phyloP scores from a whole-genome alignment of 1,140 invertebrate genomes.

The Bacillus rossius region DNA sequence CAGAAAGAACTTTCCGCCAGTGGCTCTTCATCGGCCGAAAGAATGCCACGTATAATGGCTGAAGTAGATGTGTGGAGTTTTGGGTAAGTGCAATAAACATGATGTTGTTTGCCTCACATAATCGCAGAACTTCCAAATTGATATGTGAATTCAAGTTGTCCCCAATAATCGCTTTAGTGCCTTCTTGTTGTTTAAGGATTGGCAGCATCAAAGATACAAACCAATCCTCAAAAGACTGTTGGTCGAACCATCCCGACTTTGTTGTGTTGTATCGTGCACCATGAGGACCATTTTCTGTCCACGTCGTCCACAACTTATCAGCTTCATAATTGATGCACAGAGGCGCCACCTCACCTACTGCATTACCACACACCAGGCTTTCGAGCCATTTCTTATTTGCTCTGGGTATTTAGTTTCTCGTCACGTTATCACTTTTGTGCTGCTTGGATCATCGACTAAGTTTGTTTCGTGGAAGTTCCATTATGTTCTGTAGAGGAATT shows the following conservation, averaged over 20 bases:
- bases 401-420: slow-evolving; percentile 27
- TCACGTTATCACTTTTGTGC: slow-evolving; percentile 18
- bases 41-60: slow-evolving; percentile 34
- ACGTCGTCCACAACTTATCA: slow-evolving; percentile 19
- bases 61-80: slow-evolving; percentile 35
- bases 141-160: too few relatives aligned
- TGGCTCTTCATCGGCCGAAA: slow-evolving; percentile 32
- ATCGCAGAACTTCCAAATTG: neutral
- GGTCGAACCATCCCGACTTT: slow-evolving; percentile 29
- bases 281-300: slow-evolving; percentile 23
- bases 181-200: slow-evolving; percentile 4
- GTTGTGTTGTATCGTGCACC: slow-evolving; percentile 22
- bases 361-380: slow-evolving; percentile 25
- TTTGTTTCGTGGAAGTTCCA: slow-evolving; percentile 45
- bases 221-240: slow-evolving; percentile 24
- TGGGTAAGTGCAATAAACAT: slow-evolving; percentile 33
- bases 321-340: slow-evolving; percentile 28
- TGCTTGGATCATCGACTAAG: slow-evolving; percentile 25
- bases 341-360: slow-evolving; percentile 18
- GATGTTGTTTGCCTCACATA: slow-evolving; percentile 31
- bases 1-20: slow-evolving; percentile 23
- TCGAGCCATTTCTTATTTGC: slow-evolving; percentile 22
- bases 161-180: neutral
- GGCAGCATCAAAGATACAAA: slow-evolving; percentile 17
- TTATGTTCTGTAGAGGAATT: slow-evolving; percentile 25